Conservation (phyloP, 2,888 invertebrate species). For the Linnaemya tessellans region DNA sequence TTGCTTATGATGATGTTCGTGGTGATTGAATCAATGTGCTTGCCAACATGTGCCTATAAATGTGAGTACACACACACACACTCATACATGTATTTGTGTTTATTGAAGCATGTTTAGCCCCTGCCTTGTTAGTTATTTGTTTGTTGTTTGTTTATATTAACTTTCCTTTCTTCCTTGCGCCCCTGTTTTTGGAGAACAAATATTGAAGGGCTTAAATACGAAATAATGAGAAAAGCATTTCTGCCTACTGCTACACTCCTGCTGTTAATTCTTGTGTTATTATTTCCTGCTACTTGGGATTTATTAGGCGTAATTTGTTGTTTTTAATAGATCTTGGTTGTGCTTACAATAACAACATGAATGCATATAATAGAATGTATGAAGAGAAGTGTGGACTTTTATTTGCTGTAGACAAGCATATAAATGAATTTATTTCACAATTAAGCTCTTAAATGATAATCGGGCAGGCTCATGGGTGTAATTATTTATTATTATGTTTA, state of each 20-base stretch:
- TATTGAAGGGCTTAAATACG: conserved; percentile 62
- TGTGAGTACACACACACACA: not conserved
- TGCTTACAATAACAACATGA: not conserved
- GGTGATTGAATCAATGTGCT: conserved; percentile 15
- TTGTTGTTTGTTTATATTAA: conserved; percentile 29
- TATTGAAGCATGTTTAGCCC: conserved; percentile 31
- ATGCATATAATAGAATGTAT: not conserved
- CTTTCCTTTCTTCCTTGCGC: not conserved
- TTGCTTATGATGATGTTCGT: conserved; percentile 3
- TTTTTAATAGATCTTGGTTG: conserved; percentile 1
- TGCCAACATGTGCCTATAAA: not conserved
- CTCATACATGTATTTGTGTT: not conserved
- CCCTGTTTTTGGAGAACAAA: conserved; percentile 46
- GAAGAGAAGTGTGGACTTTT: not conserved
- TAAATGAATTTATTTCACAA: conserved; percentile 68
- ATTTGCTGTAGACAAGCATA: not conserved
- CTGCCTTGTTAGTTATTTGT: conserved; percentile 24
- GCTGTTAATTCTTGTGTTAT: conserved; percentile 19
- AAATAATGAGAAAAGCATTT: conserved; percentile 52
- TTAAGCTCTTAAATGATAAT: conserved; percentile 79
- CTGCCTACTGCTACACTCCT: conserved; percentile 22
- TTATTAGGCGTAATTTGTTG: conserved; percentile 49
- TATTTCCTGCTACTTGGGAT: conserved; percentile 40
- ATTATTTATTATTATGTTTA: conserved; percentile 78
- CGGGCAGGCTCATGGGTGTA: conserved; percentile 82